phyloP scores from a whole-genome alignment of 2,888 invertebrate species.

The Hololepta plana region DNA sequence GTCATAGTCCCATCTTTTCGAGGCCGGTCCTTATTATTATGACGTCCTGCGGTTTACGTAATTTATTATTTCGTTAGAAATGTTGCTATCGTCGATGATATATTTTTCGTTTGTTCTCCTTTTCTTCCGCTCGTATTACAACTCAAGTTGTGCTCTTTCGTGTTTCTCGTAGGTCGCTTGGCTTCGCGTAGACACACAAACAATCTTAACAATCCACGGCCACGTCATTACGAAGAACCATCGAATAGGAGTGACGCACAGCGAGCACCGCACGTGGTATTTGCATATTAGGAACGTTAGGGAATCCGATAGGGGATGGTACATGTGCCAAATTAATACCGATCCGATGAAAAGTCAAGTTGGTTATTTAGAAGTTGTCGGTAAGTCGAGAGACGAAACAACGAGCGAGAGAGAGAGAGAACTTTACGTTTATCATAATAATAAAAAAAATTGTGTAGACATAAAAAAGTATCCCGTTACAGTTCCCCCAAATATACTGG shows the following conservation, averaged over 20 bases:
- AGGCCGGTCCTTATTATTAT: too few relatives aligned
- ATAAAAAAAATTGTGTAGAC: too few relatives aligned
- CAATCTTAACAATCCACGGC: conserved; percentile 71
- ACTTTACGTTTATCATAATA: conserved; percentile 1
- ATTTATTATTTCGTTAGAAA: too few relatives aligned
- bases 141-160: conserved; percentile 5
- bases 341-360: conserved; percentile 59
- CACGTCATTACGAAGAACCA: conserved; percentile 85
- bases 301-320: conserved; percentile 64
- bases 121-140: too few relatives aligned
- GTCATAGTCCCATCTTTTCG: too few relatives aligned
- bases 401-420: too few relatives aligned
- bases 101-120: too few relatives aligned
- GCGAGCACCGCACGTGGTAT: conserved; percentile 66
- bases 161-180: conserved; percentile 57
- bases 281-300: conserved; percentile 64
- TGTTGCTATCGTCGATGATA: too few relatives aligned
- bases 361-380: conserved; percentile 45
- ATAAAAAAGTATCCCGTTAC: conserved; percentile 12
- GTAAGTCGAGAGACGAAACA: conserved; percentile 26
- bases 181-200: conserved; percentile 79
- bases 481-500: conserved; percentile 71
- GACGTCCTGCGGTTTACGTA: too few relatives aligned
- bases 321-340: conserved; percentile 62
- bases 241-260: conserved; percentile 61